phyloP scores from a whole-genome alignment of 1,140 invertebrate species.

The Aplysia californica region DNA sequence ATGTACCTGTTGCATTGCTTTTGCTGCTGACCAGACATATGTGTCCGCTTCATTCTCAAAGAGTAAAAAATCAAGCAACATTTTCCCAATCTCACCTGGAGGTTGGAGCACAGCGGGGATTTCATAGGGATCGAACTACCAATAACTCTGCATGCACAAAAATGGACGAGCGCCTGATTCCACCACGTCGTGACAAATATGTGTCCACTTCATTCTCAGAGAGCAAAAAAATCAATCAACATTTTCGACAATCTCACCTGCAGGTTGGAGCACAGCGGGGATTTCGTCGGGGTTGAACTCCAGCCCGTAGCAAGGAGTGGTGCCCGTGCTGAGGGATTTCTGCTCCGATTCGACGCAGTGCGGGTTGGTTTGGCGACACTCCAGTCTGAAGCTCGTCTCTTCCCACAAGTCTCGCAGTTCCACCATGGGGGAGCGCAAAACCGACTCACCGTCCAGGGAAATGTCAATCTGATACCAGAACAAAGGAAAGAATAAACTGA shows the following conservation, averaged over 20 bases:
- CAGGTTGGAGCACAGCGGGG: background rate
- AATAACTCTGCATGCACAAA: too few species aligned
- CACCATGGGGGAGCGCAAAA: constrained; percentile 76
- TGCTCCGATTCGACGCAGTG: constrained; percentile 83
- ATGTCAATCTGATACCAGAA: constrained; percentile 70
- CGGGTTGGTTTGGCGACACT: constrained; percentile 84
- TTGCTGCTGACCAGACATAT: too few species aligned
- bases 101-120: too few species aligned
- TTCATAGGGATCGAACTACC: too few species aligned
- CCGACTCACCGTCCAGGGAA: constrained; percentile 71
- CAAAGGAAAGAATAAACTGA: background rate
- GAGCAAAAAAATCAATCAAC: too few species aligned
- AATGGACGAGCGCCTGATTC: background rate
- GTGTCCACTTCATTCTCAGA: background rate
- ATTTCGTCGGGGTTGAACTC: constrained; percentile 70
- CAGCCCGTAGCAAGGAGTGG: constrained; percentile 69
- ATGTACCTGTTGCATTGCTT: too few species aligned
- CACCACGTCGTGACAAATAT: background rate
- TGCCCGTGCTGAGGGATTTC: constrained; percentile 70
- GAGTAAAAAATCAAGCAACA: too few species aligned
- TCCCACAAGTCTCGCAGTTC: constrained; percentile 89
- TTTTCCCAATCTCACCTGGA: too few species aligned
- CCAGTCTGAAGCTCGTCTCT: constrained; percentile 92
- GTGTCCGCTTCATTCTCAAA: too few species aligned
- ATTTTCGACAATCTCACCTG: too few species aligned